phyloP scores from a whole-genome alignment of 2,113 vertebrate genomes.

The Paedocypris sp. region DNA sequence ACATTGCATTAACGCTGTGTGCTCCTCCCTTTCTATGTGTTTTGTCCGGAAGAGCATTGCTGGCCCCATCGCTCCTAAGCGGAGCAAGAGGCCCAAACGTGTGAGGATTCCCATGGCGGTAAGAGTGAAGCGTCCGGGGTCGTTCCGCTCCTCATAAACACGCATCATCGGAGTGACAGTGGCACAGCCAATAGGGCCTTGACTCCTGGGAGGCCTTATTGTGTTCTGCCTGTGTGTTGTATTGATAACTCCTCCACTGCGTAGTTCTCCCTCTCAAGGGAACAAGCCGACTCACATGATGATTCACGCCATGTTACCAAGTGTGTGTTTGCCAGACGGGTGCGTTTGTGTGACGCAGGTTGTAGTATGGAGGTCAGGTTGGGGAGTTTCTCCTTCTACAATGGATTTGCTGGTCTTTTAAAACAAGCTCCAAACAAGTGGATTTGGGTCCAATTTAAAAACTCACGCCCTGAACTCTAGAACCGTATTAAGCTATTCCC shows the following conservation, averaged over 20 bases:
- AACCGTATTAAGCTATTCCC: conserved; percentile 17
- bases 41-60: conserved; percentile 57
- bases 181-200: conserved; percentile 14
- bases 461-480: neutral
- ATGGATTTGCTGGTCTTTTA: neutral
- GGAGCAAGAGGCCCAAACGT: conserved; percentile 73
- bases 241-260: conserved; percentile 4
- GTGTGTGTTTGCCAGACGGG: neutral
- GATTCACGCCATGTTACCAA: conserved; percentile 15
- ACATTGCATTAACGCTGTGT: conserved; percentile 50
- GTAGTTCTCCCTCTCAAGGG: neutral
- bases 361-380: neutral
- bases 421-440: neutral
- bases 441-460: conserved; percentile 6
- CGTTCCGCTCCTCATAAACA: conserved; percentile 2
- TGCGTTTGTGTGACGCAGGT: conserved; percentile 5
- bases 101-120: conserved; percentile 86
- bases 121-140: conserved; percentile 49
- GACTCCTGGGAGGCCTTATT: conserved; percentile 4
- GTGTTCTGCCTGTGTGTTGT: neutral
- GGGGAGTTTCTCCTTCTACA: no score
- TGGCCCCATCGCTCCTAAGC: conserved; percentile 61
- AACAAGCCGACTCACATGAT: conserved; percentile 4
- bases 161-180: neutral
- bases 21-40: conserved; percentile 46